A percentile compares a stretch with the other conserved stretches of the same genome.
Evolutionary conservation across 2,797 vertebrate genomes (phyloP).

Genomic region (Myotis daubentonii): DNA sequence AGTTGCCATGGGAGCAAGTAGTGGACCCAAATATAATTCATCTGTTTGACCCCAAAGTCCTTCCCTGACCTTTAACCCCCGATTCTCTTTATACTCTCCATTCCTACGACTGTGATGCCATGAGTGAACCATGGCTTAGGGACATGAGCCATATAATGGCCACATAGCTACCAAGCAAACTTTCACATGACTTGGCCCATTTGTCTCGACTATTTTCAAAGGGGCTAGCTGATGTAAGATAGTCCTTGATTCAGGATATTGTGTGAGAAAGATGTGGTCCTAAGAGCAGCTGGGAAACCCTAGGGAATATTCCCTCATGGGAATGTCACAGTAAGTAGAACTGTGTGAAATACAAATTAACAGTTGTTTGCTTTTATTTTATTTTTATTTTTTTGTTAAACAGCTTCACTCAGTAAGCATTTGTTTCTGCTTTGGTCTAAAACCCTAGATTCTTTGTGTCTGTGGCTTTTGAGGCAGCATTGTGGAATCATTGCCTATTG

Average conservation of each 20-base stretch:
- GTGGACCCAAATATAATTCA: neutral
- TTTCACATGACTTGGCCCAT: neutral
- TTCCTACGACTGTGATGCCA: neutral
- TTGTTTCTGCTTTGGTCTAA: neutral
- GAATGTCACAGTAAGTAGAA: neutral
- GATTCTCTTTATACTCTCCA: neutral
- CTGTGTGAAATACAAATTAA: neutral
- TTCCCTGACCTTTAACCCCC: neutral
- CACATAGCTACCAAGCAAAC: neutral
- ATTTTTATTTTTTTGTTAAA: neutral
- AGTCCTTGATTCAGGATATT: neutral
- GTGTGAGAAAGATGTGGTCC: neutral
- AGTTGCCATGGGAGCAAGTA: neutral
- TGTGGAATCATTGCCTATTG: neutral
- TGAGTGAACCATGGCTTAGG: neutral
- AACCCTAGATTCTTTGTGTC: neutral
- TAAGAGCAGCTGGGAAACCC: neutral
- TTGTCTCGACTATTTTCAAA: neutral
- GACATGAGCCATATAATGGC: neutral
- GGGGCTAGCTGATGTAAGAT: neutral
- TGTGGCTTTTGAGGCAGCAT: neutral
- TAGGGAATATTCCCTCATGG: neutral
- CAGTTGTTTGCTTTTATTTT: neutral
- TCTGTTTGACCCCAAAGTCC: neutral
- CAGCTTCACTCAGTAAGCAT: neutral